These are phyloP conservation scores for Bursaphelenchus okinawaensis DNA, from an alignment of 2,888 invertebrate genomes.

Conservation along the genomic window DNA sequence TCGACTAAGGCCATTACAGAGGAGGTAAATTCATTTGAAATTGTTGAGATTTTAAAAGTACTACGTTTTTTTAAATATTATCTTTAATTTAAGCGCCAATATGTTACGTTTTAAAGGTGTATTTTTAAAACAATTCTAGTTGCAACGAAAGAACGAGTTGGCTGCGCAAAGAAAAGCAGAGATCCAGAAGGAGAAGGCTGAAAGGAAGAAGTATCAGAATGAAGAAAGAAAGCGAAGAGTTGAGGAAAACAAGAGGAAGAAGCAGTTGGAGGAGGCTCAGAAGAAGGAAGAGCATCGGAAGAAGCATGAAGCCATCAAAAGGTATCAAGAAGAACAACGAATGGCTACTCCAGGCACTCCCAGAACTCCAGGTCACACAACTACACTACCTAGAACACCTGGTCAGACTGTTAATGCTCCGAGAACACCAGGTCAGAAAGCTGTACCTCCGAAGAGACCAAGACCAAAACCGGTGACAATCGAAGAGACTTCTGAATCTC, in stretches of 20 bases:
- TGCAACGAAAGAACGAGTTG: background rate
- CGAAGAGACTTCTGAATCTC: background rate
- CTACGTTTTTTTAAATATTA: background rate
- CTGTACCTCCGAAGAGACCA: conserved; percentile 3
- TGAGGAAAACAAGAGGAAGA: conserved; percentile 7
- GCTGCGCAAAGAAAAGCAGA: background rate
- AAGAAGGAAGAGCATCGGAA: conserved; percentile 6
- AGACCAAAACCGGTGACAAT: background rate
- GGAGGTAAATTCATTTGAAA: background rate
- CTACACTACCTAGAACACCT: background rate
- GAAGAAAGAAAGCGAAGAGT: conserved; percentile 4
- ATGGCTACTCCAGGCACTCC: conserved; percentile 3
- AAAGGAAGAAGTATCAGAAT: background rate
- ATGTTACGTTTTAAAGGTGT: too few species aligned
- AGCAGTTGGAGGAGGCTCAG: conserved; percentile 1
- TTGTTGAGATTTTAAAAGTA: background rate
- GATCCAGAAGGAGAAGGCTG: background rate
- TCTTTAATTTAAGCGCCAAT: too few species aligned
- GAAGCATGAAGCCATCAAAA: conserved; percentile 16
- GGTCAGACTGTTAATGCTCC: background rate
- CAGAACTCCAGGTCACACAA: background rate
- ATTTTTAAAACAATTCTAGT: too few species aligned
- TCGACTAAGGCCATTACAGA: background rate
- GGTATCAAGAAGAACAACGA: conserved; percentile 11
- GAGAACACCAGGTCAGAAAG: conserved; percentile 11